Evolutionary conservation across 2,888 invertebrate species (phyloP).

Genomic region (Nomada fucata): DNA sequence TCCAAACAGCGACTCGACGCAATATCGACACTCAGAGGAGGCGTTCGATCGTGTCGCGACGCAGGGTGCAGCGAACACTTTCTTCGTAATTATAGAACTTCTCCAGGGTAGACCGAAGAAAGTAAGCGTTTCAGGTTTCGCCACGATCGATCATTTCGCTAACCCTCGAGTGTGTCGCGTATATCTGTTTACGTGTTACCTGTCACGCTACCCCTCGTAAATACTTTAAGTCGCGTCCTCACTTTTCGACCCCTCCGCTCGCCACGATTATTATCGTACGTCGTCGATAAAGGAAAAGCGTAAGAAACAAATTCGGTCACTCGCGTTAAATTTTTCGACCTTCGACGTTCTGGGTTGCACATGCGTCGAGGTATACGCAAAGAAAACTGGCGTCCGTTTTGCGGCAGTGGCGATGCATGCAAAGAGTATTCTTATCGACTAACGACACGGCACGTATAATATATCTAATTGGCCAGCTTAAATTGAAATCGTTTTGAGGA

Average conservation of each 20-base stretch:
- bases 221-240: not conserved
- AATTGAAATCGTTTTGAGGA: slow-evolving; percentile 23
- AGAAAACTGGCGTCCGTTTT: slow-evolving; percentile 4
- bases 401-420: not conserved
- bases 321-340: not conserved
- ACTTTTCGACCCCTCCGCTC: not conserved
- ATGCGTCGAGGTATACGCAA: not conserved
- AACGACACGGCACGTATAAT: not conserved
- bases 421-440: not conserved
- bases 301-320: not conserved
- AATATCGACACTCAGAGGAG: slow-evolving; percentile 1
- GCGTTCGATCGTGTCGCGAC: slow-evolving; percentile 6
- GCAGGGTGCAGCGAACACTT: not conserved
- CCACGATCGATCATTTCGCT: slow-evolving; percentile 7
- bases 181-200: slow-evolving; percentile 15
- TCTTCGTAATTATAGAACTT: not conserved
- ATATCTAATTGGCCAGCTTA: not conserved
- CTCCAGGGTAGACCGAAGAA: not conserved
- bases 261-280: not conserved
- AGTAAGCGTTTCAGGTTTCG: not conserved
- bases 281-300: not conserved
- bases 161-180: not conserved
- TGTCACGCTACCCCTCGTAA: slow-evolving; percentile 32
- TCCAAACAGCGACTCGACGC: slow-evolving; percentile 28
- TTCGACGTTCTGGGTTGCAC: not conserved